These are phyloP conservation scores for Melangyna quadrimaculata DNA, from an alignment of 2,888 invertebrate species.

Conservation along the genomic window DNA sequence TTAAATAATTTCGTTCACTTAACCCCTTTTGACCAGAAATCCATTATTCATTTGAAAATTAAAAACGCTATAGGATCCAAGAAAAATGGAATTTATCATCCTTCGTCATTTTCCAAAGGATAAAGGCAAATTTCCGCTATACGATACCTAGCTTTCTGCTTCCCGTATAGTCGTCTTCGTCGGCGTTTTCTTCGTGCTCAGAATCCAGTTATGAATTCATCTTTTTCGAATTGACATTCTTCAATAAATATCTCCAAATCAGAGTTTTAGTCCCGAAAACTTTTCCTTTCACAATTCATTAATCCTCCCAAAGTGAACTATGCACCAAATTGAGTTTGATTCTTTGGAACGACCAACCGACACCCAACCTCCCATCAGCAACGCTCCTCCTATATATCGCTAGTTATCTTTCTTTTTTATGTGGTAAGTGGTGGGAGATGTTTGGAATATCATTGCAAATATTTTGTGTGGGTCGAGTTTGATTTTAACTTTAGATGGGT, in stretches of 20 bases:
- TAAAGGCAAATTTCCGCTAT: constrained; percentile 17
- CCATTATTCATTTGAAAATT: constrained; percentile 64
- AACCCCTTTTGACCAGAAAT: constrained; percentile 56
- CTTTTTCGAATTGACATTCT: constrained; percentile 36
- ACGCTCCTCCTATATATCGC: neutral
- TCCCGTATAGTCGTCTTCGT: neutral
- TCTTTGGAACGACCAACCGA: neutral
- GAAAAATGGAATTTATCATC: constrained; percentile 13
- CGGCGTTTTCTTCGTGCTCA: constrained; percentile 29
- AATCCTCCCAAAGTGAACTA: constrained; percentile 60
- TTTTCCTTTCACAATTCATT: constrained; percentile 68
- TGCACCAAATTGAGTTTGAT: constrained; percentile 37
- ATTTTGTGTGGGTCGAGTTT: neutral
- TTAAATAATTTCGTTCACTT: constrained; percentile 56
- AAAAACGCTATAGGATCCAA: constrained; percentile 33
- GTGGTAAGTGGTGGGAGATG: neutral
- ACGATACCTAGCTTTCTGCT: constrained; percentile 4
- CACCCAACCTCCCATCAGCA: neutral
- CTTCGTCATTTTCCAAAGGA: constrained; percentile 22
- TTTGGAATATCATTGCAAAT: constrained; percentile 16
- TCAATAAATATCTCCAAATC: constrained; percentile 64
- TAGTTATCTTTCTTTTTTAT: neutral
- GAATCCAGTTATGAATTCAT: constrained; percentile 42
- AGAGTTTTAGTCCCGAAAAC: constrained; percentile 57
- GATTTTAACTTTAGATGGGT: constrained; percentile 4